phyloP scores from a whole-genome alignment of 2,113 vertebrate genomes.

The Mungos mungo region DNA sequence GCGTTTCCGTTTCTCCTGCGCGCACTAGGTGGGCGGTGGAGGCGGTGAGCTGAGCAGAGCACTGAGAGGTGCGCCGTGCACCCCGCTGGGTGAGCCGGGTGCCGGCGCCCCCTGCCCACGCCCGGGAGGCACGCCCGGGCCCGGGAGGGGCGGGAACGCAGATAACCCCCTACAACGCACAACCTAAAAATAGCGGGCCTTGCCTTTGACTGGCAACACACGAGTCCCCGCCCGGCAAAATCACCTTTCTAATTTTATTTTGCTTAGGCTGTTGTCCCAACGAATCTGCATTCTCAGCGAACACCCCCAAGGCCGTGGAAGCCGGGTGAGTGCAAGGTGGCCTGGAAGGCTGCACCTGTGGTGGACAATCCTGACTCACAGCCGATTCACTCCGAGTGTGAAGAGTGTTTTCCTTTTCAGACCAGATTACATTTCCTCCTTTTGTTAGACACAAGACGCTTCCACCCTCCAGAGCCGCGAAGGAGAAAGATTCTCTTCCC shows the following conservation, averaged over 20 bases:
- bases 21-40: conserved; percentile 35
- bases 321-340: not conserved
- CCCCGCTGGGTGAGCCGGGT: not conserved
- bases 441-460: conserved; percentile 29
- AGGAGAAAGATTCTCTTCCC: conserved; percentile 12
- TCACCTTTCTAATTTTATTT: conserved; percentile 66
- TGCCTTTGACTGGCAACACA: conserved; percentile 54
- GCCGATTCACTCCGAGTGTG: not conserved
- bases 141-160: not conserved
- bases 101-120: not conserved
- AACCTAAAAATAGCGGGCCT: conserved; percentile 57
- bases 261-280: conserved; percentile 58
- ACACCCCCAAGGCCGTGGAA: not conserved
- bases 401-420: not conserved
- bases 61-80: not conserved
- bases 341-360: not conserved
- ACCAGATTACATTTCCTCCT: not conserved
- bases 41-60: conserved; percentile 45
- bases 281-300: conserved; percentile 20
- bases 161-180: conserved; percentile 40
- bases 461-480: not conserved
- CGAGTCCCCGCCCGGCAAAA: conserved; percentile 8
- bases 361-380: not conserved
- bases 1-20: conserved; percentile 3
- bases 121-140: conserved; percentile 19